Evolutionary conservation across 2,888 invertebrate genomes (phyloP).

Genomic region (Piscicola geometra): DNA sequence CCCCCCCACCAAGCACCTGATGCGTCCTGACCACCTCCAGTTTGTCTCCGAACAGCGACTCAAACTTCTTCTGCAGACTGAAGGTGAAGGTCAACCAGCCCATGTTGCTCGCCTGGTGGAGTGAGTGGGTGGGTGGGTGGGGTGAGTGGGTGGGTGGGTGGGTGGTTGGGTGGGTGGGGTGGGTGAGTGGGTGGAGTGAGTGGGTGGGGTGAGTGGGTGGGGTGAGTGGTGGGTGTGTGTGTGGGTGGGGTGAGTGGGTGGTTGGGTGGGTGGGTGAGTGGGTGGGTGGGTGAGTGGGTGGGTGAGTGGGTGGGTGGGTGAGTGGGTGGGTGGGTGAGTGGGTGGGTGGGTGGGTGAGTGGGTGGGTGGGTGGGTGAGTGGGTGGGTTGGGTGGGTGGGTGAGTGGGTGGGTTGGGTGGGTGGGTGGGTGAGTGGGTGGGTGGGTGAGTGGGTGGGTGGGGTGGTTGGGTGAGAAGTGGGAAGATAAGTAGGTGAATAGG

Average conservation of each 20-base stretch:
- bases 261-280: not conserved
- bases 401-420: no score
- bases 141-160: no score
- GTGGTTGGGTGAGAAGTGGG: no score
- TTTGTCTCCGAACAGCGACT: slow-evolving; percentile 78
- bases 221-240: not conserved
- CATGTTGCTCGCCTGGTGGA: slow-evolving; percentile 75
- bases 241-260: not conserved
- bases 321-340: not conserved
- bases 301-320: not conserved
- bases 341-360: not conserved
- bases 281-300: not conserved
- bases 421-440: no score
- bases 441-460: no score
- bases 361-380: no score
- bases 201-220: not conserved
- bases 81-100: slow-evolving; percentile 99
- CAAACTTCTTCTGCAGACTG: slow-evolving; percentile 85
- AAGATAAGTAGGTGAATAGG: no score
- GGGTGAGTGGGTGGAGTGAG: no score
- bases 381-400: no score
- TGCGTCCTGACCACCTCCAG: slow-evolving; percentile 91
- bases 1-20: slow-evolving; percentile 64
- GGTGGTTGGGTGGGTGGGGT: no score
- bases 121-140: not conserved